Percentiles rank a stretch among this genome's conserved stretches.
Conservation (phyloP, 2,113 vertebrate genomes). For the Gasterosteus nipponicus region DNA sequence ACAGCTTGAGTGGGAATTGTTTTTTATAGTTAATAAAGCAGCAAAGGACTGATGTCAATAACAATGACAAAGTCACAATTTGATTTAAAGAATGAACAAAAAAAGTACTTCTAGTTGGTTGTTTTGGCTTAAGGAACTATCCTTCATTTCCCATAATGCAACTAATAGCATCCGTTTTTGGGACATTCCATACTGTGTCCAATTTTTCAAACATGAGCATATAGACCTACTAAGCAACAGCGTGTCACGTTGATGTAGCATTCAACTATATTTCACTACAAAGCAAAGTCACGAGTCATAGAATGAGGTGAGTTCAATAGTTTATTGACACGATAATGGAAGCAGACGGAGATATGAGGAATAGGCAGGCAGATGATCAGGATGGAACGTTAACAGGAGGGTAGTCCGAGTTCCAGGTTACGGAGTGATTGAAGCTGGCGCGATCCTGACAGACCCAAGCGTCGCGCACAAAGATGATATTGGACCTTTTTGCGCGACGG, state of each 20-base stretch:
- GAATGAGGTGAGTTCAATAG: too few species aligned
- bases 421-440: conserved; percentile 22
- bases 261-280: neutral
- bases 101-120: neutral
- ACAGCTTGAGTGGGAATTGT: neutral
- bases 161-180: neutral
- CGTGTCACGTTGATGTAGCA: neutral
- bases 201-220: neutral
- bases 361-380: too few species aligned
- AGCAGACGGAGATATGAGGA: too few species aligned
- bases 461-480: conserved; percentile 29
- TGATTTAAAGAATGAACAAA: neutral
- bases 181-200: neutral
- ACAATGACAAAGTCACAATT: neutral
- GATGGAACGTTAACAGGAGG: too few species aligned
- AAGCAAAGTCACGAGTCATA: neutral
- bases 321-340: too few species aligned
- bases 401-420: too few species aligned
- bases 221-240: neutral
- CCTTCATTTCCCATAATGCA: neutral
- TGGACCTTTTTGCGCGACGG: conserved; percentile 4
- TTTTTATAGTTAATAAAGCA: neutral
- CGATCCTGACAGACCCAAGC: too few species aligned
- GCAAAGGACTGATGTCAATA: neutral
- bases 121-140: neutral